A percentile compares a stretch with the other conserved stretches of the same genome.
These are phyloP conservation scores for Hermaeophaga mercurialis DNA, from an alignment of 2,888 invertebrate genomes.

Conservation along the genomic window DNA sequence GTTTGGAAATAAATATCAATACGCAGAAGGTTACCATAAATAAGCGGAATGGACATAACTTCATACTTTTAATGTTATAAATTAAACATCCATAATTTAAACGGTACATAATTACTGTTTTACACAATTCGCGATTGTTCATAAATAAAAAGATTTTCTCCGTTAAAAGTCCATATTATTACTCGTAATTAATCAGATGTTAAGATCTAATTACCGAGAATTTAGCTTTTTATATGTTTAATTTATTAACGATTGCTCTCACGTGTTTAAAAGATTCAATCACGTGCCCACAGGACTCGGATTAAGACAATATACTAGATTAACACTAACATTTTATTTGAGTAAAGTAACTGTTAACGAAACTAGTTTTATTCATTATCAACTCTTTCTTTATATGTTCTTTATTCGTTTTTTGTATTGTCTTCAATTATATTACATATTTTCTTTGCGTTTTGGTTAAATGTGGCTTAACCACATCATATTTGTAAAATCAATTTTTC, in stretches of 20 bases:
- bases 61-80: slow-evolving; percentile 27
- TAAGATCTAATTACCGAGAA: slow-evolving; percentile 38
- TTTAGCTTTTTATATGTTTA: slow-evolving; percentile 34
- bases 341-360: too few relatives aligned
- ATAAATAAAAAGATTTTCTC: slow-evolving; percentile 33
- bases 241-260: slow-evolving; percentile 36
- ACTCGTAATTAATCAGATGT: slow-evolving; percentile 40
- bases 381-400: too few relatives aligned
- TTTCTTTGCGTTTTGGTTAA: too few relatives aligned
- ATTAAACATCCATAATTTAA: slow-evolving; percentile 29
- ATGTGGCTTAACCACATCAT: too few relatives aligned
- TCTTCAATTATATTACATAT: too few relatives aligned
- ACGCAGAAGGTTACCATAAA: slow-evolving; percentile 30
- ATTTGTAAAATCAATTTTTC: too few relatives aligned
- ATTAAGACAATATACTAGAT: too few relatives aligned
- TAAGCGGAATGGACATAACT: slow-evolving; percentile 24
- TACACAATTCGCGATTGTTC: slow-evolving; percentile 30
- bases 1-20: slow-evolving; percentile 23
- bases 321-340: too few relatives aligned
- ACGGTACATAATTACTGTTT: slow-evolving; percentile 33
- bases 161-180: slow-evolving; percentile 35
- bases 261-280: slow-evolving; percentile 43
- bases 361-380: too few relatives aligned
- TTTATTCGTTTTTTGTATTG: too few relatives aligned
- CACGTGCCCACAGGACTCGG: too few relatives aligned